Evolutionary conservation across 2,797 vertebrate genomes (phyloP), one percentile per base, ranked within the genome.

Genomic region (Hylomyscus alleni): DNA sequence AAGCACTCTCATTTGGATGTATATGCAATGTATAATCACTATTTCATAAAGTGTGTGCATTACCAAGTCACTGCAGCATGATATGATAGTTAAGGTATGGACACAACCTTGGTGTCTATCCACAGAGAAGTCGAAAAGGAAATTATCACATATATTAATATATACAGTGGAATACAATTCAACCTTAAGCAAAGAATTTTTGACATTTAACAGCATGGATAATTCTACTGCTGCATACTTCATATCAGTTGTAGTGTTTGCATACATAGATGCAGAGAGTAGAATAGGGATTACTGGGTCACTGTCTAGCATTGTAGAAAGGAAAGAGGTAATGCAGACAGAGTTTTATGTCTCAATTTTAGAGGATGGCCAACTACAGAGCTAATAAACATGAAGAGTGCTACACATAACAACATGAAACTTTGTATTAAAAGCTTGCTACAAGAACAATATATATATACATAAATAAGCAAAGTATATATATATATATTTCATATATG

Each of bases 271-370:
- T 67, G 76, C 3, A n/a, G 12, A 52, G 37, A 86, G 9, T 80
- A 67, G 6, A 69, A 50, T 3, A 58, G 9, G n/a, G 3, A 22
- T 75, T 58, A 34, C 20, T 34, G 11, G 56, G 13, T 11, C 4
- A 72, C 26, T 37, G 37, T 11, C 26, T 76, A 10, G 1, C 3
- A 7, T 60, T 19, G 6, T 2, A 29, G 47, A 50, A 50, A 65
- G 50, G 52, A 31, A 29, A 60, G 3, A 77, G 19, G 19, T 6
- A 67, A 12, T 14, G 19, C 2, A 60, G 44, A 44, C 44, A 44
- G 0, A 2, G 0, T 19, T 26, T 13, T 75, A 65, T 40, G 10
- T 9, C 56, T 17, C 0, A 47, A 4, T 22, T 86, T 40, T 2
- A 3, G 8, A 90, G 47, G 4, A 34, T 15, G 2, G 29, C 14